Evolutionary conservation across 2,888 invertebrate genomes (phyloP).

Genomic region (Hyles lineata): DNA sequence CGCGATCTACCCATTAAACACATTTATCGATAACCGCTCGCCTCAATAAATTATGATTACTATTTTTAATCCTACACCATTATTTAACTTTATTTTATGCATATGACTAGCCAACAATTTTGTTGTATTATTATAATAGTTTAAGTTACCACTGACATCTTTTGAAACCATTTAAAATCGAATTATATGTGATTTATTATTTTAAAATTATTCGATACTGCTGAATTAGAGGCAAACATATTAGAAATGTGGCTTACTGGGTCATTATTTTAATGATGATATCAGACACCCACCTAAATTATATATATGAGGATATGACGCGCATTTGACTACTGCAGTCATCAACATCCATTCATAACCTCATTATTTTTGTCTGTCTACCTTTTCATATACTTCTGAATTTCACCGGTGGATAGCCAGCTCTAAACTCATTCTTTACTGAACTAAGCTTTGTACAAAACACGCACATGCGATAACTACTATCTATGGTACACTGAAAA

Average conservation of each 20-base stretch:
- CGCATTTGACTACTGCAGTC: neutral
- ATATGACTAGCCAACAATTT: no score
- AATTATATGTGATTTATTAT: no score
- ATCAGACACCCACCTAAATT: neutral
- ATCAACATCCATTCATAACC: neutral
- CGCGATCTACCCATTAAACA: neutral
- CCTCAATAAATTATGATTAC: no score
- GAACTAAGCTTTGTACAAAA: neutral
- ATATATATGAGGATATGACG: neutral
- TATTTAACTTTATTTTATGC: no score
- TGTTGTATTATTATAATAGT: no score
- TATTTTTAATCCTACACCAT: no score
- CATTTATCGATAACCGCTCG: neutral
- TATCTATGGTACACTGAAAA: conserved; percentile 11
- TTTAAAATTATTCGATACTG: no score
- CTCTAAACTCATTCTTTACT: neutral
- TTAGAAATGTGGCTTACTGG: no score
- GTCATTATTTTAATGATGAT: neutral
- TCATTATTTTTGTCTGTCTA: neutral
- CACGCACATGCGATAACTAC: conserved; percentile 6
- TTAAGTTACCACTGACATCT: no score
- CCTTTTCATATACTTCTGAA: neutral
- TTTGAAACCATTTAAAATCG: no score
- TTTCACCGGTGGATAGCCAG: neutral
- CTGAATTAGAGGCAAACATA: no score